phyloP scores from a whole-genome alignment of 2,797 vertebrate species.

The Carcharodon carcharias region DNA sequence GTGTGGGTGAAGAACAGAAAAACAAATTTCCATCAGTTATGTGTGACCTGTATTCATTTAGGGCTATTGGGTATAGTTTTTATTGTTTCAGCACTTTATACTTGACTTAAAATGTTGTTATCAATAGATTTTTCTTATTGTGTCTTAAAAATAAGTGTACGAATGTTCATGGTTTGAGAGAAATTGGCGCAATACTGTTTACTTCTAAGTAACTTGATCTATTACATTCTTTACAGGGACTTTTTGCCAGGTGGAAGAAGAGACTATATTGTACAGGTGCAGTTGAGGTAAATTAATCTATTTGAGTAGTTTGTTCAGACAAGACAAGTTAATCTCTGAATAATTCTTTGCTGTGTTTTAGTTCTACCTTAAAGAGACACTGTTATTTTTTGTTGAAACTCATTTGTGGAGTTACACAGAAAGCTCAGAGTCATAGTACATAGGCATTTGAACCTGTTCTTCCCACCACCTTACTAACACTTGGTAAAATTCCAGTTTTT shows the following conservation, averaged over 20 bases:
- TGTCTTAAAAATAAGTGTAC: neutral
- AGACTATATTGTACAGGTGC: conserved; percentile 96
- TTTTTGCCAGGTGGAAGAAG: conserved; percentile 88
- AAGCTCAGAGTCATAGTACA: neutral
- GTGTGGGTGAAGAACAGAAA: neutral
- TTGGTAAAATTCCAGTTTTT: neutral
- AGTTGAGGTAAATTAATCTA: conserved; percentile 68
- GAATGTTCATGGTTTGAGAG: neutral
- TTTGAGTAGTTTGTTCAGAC: neutral
- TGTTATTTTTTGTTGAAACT: too few relatives aligned
- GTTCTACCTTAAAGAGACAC: neutral
- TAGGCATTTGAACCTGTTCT: neutral
- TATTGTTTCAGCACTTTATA: neutral
- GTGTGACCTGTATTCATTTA: neutral
- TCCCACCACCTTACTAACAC: neutral
- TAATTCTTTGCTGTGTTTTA: neutral
- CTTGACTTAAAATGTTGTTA: neutral
- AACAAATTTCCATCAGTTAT: neutral
- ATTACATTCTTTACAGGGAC: conserved; percentile 62
- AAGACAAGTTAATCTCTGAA: neutral
- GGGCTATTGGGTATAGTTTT: neutral
- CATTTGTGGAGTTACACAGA: neutral
- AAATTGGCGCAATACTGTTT: neutral
- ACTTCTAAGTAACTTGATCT: neutral
- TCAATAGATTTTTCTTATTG: neutral